A percentile compares a stretch with the other conserved stretches of the same genome.
These are phyloP conservation scores for Metridium senile DNA, from an alignment of 92 coral and sea anemone species.

Conservation along the genomic window DNA sequence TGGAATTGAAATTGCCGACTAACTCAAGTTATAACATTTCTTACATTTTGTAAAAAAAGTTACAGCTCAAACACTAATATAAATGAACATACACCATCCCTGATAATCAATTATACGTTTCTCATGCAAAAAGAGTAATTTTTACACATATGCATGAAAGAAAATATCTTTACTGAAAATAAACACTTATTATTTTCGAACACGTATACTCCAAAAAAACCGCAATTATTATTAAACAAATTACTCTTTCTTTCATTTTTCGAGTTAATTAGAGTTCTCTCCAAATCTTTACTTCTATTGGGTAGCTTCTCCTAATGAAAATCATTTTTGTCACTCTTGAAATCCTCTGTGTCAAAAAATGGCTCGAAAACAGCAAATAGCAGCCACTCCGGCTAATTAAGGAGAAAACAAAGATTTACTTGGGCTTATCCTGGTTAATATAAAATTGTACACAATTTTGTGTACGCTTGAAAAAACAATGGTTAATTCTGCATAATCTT, in stretches of 20 bases:
- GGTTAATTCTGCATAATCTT: conserved; percentile 19
- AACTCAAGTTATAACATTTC: too few species aligned
- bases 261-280: not conserved
- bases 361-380: not conserved
- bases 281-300: not conserved
- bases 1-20: too few species aligned
- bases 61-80: too few species aligned
- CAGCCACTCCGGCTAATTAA: conserved; percentile 1
- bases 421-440: not conserved
- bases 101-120: too few species aligned
- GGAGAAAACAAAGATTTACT: not conserved
- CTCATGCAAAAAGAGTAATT: too few species aligned
- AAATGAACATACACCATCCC: too few species aligned
- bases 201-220: not conserved
- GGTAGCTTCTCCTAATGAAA: not conserved
- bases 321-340: not conserved
- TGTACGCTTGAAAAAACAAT: conserved; percentile 14
- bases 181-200: too few species aligned
- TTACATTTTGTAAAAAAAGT: too few species aligned
- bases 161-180: too few species aligned
- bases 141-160: too few species aligned
- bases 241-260: not conserved
- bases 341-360: not conserved
- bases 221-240: not conserved
- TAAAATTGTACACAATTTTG: not conserved